These are phyloP conservation scores for Cataglyphis altisquamis DNA, from an alignment of 2,888 invertebrate genomes.

Conservation along the genomic window DNA sequence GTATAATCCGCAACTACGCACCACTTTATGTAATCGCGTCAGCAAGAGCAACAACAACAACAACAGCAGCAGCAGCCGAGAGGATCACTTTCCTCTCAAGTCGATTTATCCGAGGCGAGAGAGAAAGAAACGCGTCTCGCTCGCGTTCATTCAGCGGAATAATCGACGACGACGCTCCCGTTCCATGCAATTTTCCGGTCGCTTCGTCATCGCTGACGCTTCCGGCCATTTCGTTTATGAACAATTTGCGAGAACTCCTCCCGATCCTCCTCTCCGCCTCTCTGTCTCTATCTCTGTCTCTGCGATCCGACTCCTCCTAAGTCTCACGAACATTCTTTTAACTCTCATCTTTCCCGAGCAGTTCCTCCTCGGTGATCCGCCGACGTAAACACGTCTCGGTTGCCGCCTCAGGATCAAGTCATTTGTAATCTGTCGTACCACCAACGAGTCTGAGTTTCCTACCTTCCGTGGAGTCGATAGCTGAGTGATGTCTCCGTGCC, in stretches of 20 bases:
- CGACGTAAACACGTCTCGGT: slow-evolving; percentile 2
- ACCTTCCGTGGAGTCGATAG: slow-evolving; percentile 83
- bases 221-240: slow-evolving; percentile 65
- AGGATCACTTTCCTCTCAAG: slow-evolving; percentile 63
- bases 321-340: slow-evolving; percentile 24
- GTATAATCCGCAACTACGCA: slow-evolving; percentile 47
- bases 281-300: slow-evolving; percentile 1
- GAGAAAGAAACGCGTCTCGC: slow-evolving; percentile 17
- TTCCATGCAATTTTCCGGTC: slow-evolving; percentile 60
- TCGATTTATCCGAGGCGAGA: slow-evolving; percentile 40
- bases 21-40: slow-evolving; percentile 47
- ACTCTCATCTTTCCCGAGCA: slow-evolving; percentile 7
- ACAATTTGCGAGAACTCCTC: slow-evolving; percentile 52
- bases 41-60: slow-evolving; percentile 7
- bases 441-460: slow-evolving; percentile 54
- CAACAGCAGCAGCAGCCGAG: slow-evolving; percentile 33
- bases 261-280: not conserved
- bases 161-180: slow-evolving; percentile 36
- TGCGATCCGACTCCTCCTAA: slow-evolving; percentile 9
- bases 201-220: slow-evolving; percentile 50
- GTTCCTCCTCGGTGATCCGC: slow-evolving; percentile 18
- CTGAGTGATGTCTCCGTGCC: slow-evolving; percentile 86
- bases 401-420: slow-evolving; percentile 54
- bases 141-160: slow-evolving; percentile 39
- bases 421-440: slow-evolving; percentile 65